Base-by-base conservation (phyloP, 1,140 invertebrate genomes). In the Argopecten irradians region DNA sequence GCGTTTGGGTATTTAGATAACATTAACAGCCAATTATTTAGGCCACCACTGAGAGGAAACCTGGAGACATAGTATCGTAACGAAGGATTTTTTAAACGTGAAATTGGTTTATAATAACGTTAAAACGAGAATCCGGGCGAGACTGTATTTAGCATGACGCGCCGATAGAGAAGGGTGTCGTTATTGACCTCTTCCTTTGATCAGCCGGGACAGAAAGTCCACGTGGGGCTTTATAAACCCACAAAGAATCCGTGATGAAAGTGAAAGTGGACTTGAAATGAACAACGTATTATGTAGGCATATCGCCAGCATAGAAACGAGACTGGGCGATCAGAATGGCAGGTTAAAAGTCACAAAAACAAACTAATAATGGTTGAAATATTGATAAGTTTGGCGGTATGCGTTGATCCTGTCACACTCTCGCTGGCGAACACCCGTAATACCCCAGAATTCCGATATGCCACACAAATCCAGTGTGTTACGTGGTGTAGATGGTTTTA, bases 221-320 rank as follows among this genome's bases (percentile, higher is more conserved):
- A 71, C 55, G 55, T 71, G 55, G 55, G 55, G 55, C 55, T 71
- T 71, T 71, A 71, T 71, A 71, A 71, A 71, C 55, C 55, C 55
- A 71, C 55, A 71, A 71, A 71, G 55, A 71, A 71, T 71, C 55
- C n/a, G 55, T 71, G 55, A 71, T 71, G 55, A 71, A 71, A 71
- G 55, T 71, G 13, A 71, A 71, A 71, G 55, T 71, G 55, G 55
- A 71, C 55, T 71, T 71, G 55, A 71, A 71, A 71, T 71, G 55
- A 71, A 71, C 55, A 71, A 71, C 55, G 55, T 71, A 71, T 71
- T 71, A 71, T 71, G 55, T 71, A 71, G 55, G 55, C 55, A 71
- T 71, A 71, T 71, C 55, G n/a, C 55, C 55, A 71, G 55, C 55
- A 71, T 71, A 71, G 55, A 71, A 28, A 71, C 55, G 55, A n/a